These are phyloP conservation scores for Caretta caretta DNA, from an alignment of 2,113 vertebrate species.

Conservation along the genomic window DNA sequence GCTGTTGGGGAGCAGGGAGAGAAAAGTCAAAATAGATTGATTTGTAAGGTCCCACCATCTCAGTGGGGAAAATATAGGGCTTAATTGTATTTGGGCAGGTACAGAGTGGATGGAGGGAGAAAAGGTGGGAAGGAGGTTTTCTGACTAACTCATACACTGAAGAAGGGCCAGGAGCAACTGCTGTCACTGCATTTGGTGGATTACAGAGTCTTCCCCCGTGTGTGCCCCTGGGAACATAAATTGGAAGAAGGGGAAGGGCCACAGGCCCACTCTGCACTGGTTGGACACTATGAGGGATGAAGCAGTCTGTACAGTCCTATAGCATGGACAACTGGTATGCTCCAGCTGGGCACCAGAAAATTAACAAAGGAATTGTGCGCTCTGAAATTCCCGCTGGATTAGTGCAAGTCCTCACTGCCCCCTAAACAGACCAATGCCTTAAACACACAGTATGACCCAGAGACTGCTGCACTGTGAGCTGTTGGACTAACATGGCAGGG, in stretches of 20 bases:
- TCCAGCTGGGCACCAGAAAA: neutral
- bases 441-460: neutral
- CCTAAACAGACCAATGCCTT: neutral
- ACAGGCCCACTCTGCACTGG: neutral
- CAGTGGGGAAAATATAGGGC: neutral
- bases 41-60: constrained; percentile 15
- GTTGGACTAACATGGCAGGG: neutral
- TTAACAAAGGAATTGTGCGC: neutral
- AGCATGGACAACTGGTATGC: neutral
- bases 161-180: neutral
- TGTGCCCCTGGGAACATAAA: neutral
- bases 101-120: neutral
- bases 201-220: neutral
- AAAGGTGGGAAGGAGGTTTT: neutral
- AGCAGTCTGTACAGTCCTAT: neutral
- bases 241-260: neutral
- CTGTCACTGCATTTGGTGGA: neutral
- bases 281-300: rapidly evolving
- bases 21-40: neutral
- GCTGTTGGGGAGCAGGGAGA: neutral
- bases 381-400: neutral
- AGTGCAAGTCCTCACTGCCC: neutral
- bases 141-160: neutral
- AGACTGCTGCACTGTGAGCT: neutral
- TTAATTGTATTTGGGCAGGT: rapidly evolving